Evolutionary conservation across 1,140 invertebrate species (phyloP).

Genomic region (Pemphigus obesinymphae): DNA sequence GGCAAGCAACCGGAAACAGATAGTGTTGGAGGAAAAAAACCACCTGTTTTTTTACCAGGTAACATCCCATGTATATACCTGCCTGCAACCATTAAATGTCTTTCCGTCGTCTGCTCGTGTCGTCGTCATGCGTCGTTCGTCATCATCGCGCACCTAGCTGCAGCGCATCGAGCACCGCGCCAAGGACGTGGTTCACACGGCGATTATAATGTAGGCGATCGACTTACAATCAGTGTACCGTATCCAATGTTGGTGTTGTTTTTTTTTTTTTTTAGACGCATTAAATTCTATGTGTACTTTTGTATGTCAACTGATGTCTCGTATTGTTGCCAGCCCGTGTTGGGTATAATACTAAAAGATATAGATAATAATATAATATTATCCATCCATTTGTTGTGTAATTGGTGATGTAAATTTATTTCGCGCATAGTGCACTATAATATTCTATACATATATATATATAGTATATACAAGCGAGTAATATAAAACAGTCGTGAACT

Average conservation of each 20-base stretch:
- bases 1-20: not conserved
- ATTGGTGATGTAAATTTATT: not conserved
- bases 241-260: not conserved
- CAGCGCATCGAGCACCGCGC: not conserved
- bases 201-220: conserved; percentile 13
- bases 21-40: not conserved
- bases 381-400: not conserved
- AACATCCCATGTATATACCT: not conserved
- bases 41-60: conserved; percentile 3
- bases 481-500: too few relatives aligned
- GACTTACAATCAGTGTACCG: conserved; percentile 17
- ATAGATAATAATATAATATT: too few relatives aligned
- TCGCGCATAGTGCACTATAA: too few relatives aligned
- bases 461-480: too few relatives aligned
- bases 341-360: too few relatives aligned
- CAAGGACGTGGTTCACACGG: conserved; percentile 14
- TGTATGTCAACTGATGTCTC: not conserved
- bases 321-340: too few relatives aligned
- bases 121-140: conserved; percentile 25
- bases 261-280: not conserved
- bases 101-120: conserved; percentile 6
- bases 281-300: not conserved
- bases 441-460: too few relatives aligned
- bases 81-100: not conserved
- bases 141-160: not conserved